These are phyloP conservation scores for Pardalotus punctatus DNA, from an alignment of 2,113 vertebrate species.

Conservation along the genomic window DNA sequence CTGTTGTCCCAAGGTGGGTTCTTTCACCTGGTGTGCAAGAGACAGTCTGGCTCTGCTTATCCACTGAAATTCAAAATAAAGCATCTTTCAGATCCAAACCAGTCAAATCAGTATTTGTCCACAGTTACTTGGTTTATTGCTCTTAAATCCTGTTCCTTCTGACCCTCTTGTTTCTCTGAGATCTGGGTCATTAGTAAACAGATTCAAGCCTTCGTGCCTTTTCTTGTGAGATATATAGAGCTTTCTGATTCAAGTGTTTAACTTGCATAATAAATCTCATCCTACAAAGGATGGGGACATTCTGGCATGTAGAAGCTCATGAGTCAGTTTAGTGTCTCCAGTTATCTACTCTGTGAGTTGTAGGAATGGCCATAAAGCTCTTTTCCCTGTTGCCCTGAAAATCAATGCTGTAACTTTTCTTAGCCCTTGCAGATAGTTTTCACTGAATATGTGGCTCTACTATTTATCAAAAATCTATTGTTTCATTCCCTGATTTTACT, in stretches of 20 bases:
- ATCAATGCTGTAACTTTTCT: neutral
- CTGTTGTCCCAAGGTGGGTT: rapidly evolving
- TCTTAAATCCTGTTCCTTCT: neutral
- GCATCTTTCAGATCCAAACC: neutral
- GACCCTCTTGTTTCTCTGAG: neutral
- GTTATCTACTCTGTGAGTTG: neutral
- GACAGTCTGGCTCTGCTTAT: neutral
- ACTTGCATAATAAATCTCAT: neutral
- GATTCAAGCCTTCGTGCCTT: neutral
- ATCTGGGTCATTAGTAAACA: neutral
- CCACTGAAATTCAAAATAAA: neutral
- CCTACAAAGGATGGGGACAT: neutral
- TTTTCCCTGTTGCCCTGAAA: neutral
- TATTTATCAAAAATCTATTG: neutral
- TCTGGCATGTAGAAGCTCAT: neutral
- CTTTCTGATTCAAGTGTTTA: neutral
- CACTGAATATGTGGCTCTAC: neutral
- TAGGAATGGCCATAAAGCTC: neutral
- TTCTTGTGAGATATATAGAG: neutral
- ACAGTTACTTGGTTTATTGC: neutral
- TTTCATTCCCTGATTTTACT: neutral
- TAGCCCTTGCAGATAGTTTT: neutral
- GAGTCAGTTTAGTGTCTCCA: neutral
- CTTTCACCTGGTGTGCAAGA: neutral
- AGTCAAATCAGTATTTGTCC: neutral